Evolutionary conservation across 2,797 vertebrate species (phyloP).

Genomic region (Bufotes viridis): DNA sequence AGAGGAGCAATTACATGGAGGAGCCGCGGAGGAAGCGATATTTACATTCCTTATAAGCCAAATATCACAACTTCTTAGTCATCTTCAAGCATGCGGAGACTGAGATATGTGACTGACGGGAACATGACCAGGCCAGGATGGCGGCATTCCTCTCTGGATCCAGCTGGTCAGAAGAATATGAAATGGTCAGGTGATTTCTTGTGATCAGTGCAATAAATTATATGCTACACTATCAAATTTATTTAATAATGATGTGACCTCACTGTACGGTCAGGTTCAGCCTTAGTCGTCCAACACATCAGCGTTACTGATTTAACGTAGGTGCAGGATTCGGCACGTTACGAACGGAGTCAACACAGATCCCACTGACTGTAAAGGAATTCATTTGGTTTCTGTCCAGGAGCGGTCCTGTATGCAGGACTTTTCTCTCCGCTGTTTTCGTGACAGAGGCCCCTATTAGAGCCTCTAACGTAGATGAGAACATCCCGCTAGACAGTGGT

Average conservation of each 20-base stretch:
- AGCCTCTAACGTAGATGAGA: too few relatives aligned
- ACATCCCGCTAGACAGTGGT: too few relatives aligned
- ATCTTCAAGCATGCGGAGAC: not conserved
- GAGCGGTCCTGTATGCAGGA: too few relatives aligned
- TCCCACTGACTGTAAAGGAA: too few relatives aligned
- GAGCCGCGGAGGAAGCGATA: not conserved
- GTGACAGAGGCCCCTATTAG: too few relatives aligned
- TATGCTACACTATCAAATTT: not conserved
- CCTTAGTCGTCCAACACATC: too few relatives aligned
- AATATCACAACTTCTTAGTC: constrained; percentile 22
- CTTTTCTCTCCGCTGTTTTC: too few relatives aligned
- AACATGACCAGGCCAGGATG: not conserved
- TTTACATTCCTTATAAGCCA: constrained; percentile 6
- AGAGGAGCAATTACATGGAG: not conserved
- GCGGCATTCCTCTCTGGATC: not conserved
- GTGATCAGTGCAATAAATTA: not conserved
- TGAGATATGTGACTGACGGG: not conserved
- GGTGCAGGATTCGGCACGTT: too few relatives aligned
- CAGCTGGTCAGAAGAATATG: not conserved
- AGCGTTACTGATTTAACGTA: too few relatives aligned
- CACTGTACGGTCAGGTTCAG: too few relatives aligned
- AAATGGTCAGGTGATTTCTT: not conserved
- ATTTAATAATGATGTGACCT: not conserved
- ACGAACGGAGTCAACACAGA: too few relatives aligned
- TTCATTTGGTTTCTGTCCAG: too few relatives aligned